Evolutionary conservation across 2,888 invertebrate species (phyloP), one percentile per base, ranked within the genome.

Genomic region (Drosophila subsilvestris): DNA sequence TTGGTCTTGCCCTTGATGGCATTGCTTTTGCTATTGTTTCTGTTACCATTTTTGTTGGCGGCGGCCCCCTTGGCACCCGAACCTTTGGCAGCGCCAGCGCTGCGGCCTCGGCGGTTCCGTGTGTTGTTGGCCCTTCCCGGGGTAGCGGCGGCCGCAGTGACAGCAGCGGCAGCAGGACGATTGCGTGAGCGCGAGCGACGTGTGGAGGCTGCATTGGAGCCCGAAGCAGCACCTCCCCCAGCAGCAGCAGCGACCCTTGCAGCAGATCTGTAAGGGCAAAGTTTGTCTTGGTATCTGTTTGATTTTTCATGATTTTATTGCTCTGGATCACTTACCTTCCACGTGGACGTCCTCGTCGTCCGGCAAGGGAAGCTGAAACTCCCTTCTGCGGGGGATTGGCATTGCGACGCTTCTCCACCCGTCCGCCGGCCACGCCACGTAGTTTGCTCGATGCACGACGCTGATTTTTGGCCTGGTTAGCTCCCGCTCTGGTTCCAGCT

Each of bases 141-240:
- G 57, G 70, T 56, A 25, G 53, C 51, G 60, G 72, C 57, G 50
- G 75, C 77, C 70, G 78, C 63, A 65, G 80, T 65, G 50, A 76
- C 77, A 73, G 75, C 57, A 69, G 75, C 66, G 49, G 60, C 75
- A 58, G 79, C 80, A 53, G 58, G 74, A n/a, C 87, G 89, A 49
- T 82, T 86, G 57, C 89, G 89, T 32, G 90, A 89, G 61, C 90
- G 90, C 53, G 90, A 86, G 59, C 90, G 90, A 51, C 85, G 75
- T 8, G 67, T 29, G 29, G 62, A 63, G 49, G 54, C 78, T 37
- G 75, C 27, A 53, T 54, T 79, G 57, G 72, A 27, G n/a, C 50
- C 51, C 5, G 49, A 14, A n/a, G 25, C 72, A 55, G 43, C 54
- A 10, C 51, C 48, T 8, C 47, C 75, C 17, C 55, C 63, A 51